Percentiles rank a stretch among this genome's conserved stretches.
Evolutionary conservation across 2,888 invertebrate genomes (phyloP).

Genomic region (Cheilosia impressa): DNA sequence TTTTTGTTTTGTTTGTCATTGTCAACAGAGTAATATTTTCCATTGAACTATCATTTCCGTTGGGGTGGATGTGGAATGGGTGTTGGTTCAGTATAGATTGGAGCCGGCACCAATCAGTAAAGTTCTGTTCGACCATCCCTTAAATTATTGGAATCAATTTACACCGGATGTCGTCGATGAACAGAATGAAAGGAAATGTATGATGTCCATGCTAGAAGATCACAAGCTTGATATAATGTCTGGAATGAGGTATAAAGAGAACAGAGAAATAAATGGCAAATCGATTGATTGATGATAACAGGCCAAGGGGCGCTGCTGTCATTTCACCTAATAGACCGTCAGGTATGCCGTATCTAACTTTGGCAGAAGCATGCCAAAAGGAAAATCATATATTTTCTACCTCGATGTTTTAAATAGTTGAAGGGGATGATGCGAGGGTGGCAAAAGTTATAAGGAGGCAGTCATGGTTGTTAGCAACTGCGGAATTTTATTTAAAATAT

Average conservation of each 20-base stretch:
- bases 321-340: constrained; percentile 70
- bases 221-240: constrained; percentile 49
- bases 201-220: constrained; percentile 44
- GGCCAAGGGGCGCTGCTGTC: constrained; percentile 53
- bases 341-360: constrained; percentile 54
- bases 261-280: constrained; percentile 67
- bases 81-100: constrained; percentile 56
- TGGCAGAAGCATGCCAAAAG: constrained; percentile 49
- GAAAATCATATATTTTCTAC: constrained; percentile 41
- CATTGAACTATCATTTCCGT: constrained; percentile 74
- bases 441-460: constrained; percentile 6
- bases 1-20: constrained; percentile 34
- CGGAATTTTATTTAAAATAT: no score
- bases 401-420: constrained; percentile 37
- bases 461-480: no score
- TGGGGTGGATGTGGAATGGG: constrained; percentile 22
- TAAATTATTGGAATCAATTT: constrained; percentile 66
- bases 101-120: constrained; percentile 66
- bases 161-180: constrained; percentile 41
- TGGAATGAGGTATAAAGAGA: constrained; percentile 18
- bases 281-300: constrained; percentile 74
- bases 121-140: constrained; percentile 58
- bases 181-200: constrained; percentile 45
- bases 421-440: constrained; percentile 8
- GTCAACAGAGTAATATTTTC: constrained; percentile 72